Conservation (phyloP, 2,113 vertebrate species). For the Sander vitreus region DNA sequence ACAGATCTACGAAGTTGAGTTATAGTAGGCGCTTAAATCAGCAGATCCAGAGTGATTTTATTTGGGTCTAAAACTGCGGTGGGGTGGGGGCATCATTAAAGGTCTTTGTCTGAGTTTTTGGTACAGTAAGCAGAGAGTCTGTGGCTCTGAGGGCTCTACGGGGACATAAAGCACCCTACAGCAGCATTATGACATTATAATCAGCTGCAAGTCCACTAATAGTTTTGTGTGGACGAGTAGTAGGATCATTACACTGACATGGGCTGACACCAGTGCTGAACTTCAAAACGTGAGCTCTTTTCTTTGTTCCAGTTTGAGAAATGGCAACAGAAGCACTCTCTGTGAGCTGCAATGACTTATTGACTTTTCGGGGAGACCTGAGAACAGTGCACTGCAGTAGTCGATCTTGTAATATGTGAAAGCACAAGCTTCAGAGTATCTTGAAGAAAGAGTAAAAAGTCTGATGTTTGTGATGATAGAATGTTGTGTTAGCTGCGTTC, state of each 20-base stretch:
- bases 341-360: constrained; percentile 4
- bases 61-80: not conserved
- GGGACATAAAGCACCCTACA: not conserved
- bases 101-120: not conserved
- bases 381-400: not conserved
- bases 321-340: not conserved
- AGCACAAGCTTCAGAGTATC: not conserved
- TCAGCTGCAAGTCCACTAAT: not conserved
- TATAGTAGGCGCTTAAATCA: not conserved
- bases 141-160: not conserved
- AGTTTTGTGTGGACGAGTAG: not conserved
- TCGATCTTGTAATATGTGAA: not conserved
- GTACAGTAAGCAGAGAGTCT: not conserved
- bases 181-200: not conserved
- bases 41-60: not conserved
- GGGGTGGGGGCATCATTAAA: too few species aligned
- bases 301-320: not conserved
- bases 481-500: not conserved
- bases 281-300: not conserved
- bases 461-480: not conserved
- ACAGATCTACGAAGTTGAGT: not conserved
- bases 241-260: not conserved
- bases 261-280: not conserved
- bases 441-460: not conserved
- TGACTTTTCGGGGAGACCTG: not conserved